Conservation (phyloP, 2,888 invertebrate species). For the Selenia dentaria region DNA sequence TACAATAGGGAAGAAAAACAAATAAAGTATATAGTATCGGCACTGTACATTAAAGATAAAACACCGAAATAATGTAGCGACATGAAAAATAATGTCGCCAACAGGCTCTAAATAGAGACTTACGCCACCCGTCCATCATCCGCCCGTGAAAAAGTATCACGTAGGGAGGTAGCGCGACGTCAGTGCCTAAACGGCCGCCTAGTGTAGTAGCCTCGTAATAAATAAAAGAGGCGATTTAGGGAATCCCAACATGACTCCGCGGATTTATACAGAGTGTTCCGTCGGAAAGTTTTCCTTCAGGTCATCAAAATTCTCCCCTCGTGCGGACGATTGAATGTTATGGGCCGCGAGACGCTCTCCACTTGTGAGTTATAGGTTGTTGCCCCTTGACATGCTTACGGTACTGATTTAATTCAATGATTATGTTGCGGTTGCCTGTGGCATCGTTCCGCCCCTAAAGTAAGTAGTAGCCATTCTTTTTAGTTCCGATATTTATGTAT, state of each 20-base stretch:
- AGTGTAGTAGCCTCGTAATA: slow-evolving; percentile 69
- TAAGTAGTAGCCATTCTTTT: slow-evolving; percentile 10
- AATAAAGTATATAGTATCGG: too few species aligned
- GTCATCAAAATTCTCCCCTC: slow-evolving; percentile 81
- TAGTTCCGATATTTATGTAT: slow-evolving; percentile 1
- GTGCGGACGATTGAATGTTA: slow-evolving; percentile 81
- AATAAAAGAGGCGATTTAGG: slow-evolving; percentile 80
- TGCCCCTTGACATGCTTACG: slow-evolving; percentile 67
- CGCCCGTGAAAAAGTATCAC: slow-evolving; percentile 55
- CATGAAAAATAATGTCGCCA: slow-evolving; percentile 32
- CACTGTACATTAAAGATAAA: too few species aligned
- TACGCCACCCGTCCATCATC: slow-evolving; percentile 46
- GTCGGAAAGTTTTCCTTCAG: slow-evolving; percentile 76
- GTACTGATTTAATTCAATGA: slow-evolving; percentile 72
- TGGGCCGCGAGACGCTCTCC: slow-evolving; percentile 76
- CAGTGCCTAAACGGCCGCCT: slow-evolving; percentile 69
- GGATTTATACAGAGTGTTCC: slow-evolving; percentile 79
- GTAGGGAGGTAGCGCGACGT: slow-evolving; percentile 60
- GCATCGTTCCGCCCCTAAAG: slow-evolving; percentile 24
- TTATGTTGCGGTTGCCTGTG: slow-evolving; percentile 40
- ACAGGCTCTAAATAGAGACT: slow-evolving; percentile 44
- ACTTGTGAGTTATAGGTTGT: slow-evolving; percentile 73
- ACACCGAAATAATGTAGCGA: slow-evolving; percentile 18
- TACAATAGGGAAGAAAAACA: too few species aligned
- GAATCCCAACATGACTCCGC: slow-evolving; percentile 79